Base-by-base conservation (phyloP, 2,113 vertebrate genomes). In the Antennarius striatus region DNA sequence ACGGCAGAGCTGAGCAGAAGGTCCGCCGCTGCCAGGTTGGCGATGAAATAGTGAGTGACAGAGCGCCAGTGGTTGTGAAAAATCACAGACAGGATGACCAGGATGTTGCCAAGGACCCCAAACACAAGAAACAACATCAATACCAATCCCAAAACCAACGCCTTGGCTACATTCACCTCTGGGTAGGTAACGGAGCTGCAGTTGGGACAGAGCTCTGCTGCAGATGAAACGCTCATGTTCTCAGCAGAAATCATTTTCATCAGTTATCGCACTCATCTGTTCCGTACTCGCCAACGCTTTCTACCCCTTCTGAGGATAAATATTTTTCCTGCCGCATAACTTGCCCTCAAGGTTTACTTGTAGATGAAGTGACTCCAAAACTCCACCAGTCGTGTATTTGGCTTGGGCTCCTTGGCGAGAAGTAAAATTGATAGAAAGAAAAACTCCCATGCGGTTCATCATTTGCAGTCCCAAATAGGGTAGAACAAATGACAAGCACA, bases 31-130 rank as follows among this genome's bases (percentile, higher is more conserved):
- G 97, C 98, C 74, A 99, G 89, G 86, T 99, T 99, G 79, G 94
- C 95, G 4, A 99, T 96, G 72, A 97, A 99, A 53, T 97, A 98
- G 66, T 99, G 96, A 0, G 98, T 97, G 53, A 96, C 95, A 0
- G 95, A 96, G 77, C 96, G 96, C 63, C 98, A 94, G 40, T 98
- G 94, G 36, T 92, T 91, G 88, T 99, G 95, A 76, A 94, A 95
- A 54, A 91, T 86, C 36, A 99, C 98, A 0, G 97, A 96, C 9
- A 99, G 91, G 86, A 99, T 98, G 52, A 99, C 97, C 56, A 99
- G 86, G 65, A 96, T 94, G 55, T 99, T 99, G 0, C 98, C 98
- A 49, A 98, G 88, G 13, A 99, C 93, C 0, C 96, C 97, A 29
- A 98, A 99, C 47, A 96, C 67, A 0, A 96, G 91, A 55, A 99